These are phyloP conservation scores for Erynnis tages DNA, from an alignment of 2,888 invertebrate genomes.

Conservation along the genomic window DNA sequence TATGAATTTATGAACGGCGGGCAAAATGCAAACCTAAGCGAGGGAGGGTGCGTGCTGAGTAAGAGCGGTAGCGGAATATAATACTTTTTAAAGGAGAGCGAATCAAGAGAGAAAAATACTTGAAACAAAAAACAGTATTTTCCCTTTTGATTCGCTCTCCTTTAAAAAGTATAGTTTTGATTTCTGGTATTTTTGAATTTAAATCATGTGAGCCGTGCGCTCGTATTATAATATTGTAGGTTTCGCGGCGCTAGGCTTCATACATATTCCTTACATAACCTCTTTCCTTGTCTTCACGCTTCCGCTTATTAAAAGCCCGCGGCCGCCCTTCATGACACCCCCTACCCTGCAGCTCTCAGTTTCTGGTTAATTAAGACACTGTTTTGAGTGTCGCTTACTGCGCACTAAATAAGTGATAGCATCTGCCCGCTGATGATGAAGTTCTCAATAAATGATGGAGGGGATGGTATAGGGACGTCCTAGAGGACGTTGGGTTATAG, in stretches of 20 bases:
- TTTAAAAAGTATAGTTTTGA: no score
- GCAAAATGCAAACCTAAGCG: conserved; percentile 60
- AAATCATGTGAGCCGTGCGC: no score
- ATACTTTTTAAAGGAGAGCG: no score
- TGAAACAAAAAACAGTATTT: no score
- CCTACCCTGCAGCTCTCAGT: conserved; percentile 51
- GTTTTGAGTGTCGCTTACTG: conserved; percentile 75
- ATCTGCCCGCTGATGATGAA: conserved; percentile 23
- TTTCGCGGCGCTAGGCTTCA: no score
- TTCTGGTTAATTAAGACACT: conserved; percentile 78
- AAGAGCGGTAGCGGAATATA: conserved; percentile 30
- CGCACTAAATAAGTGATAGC: conserved; percentile 68
- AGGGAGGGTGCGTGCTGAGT: conserved; percentile 8
- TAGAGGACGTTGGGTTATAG: no score
- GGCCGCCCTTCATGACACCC: conserved; percentile 34
- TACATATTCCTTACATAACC: no score
- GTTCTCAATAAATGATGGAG: conserved; percentile 26
- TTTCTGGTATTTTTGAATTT: no score
- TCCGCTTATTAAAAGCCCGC: conserved; percentile 40
- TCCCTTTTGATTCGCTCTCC: no score
- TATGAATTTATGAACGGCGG: conserved; percentile 75
- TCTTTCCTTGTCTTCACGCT: neutral
- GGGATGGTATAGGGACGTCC: no score
- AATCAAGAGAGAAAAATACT: no score
- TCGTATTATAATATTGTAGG: no score